A percentile compares a stretch with the other conserved stretches of the same genome.
These are phyloP conservation scores for Rhinella marina DNA, from an alignment of 2,797 vertebrate species.

Conservation along the genomic window DNA sequence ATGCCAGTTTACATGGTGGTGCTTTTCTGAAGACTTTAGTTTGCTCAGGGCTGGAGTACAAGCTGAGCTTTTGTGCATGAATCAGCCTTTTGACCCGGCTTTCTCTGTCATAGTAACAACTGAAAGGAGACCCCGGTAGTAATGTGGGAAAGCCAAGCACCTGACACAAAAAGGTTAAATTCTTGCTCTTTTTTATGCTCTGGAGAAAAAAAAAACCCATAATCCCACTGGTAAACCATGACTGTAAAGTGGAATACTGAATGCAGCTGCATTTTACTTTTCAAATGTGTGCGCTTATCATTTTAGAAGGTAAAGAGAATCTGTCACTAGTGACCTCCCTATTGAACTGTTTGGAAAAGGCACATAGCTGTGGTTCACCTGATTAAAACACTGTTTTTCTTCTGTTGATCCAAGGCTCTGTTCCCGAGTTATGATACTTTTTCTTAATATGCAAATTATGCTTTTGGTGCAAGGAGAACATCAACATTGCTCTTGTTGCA, in stretches of 20 bases:
- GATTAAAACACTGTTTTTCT: too few relatives aligned
- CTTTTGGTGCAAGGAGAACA: too few relatives aligned
- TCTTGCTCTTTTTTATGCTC: conserved; percentile 15
- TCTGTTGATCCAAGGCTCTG: too few relatives aligned
- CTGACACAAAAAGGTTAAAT: conserved; percentile 52
- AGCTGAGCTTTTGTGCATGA: conserved; percentile 52
- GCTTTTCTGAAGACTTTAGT: conserved; percentile 21
- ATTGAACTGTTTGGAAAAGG: too few relatives aligned
- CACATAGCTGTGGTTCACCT: too few relatives aligned
- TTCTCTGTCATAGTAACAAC: conserved; percentile 50
- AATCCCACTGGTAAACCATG: not conserved
- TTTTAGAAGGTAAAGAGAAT: not conserved
- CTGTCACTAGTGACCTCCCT: too few relatives aligned
- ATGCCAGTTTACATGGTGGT: conserved; percentile 19
- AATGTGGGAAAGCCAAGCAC: conserved; percentile 57
- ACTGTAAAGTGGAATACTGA: not conserved
- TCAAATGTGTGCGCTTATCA: too few relatives aligned
- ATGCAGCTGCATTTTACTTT: not conserved
- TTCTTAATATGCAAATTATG: too few relatives aligned
- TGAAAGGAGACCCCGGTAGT: conserved; percentile 26
- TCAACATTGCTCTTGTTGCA: too few relatives aligned
- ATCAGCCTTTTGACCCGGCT: conserved; percentile 51
- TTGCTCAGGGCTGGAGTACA: conserved; percentile 46
- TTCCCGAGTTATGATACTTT: too few relatives aligned
- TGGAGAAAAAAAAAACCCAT: not conserved